phyloP scores from a whole-genome alignment of 2,113 vertebrate species.

The Clarias magur region DNA sequence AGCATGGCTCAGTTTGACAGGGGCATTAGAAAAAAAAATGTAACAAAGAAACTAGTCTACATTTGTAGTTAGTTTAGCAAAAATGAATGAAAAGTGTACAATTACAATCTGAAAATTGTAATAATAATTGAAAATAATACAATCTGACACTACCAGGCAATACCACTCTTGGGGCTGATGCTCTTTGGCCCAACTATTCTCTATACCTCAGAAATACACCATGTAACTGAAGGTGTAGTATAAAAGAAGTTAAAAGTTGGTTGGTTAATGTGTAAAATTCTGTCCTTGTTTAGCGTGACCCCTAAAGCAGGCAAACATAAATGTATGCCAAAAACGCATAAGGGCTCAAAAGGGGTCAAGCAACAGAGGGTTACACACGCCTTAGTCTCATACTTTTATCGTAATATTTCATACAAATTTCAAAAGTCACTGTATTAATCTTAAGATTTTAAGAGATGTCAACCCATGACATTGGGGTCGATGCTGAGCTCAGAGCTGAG shows the following conservation, averaged over 20 bases:
- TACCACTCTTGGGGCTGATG: neutral
- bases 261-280: neutral
- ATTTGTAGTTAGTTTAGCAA: neutral
- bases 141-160: neutral
- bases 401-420: slow-evolving; percentile 17
- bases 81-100: neutral
- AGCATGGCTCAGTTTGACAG: no score
- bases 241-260: neutral
- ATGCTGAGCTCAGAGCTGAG: slow-evolving; percentile 3
- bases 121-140: no score
- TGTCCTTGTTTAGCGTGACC: neutral
- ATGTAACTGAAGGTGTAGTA: neutral
- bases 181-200: neutral
- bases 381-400: neutral
- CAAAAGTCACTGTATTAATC: slow-evolving; percentile 10
- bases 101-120: no score
- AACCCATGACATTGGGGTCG: neutral
- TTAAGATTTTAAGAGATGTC: neutral
- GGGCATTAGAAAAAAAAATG: neutral
- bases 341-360: no score
- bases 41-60: neutral
- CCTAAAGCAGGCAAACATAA: no score
- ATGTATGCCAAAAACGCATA: no score
- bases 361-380: neutral
- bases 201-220: neutral